phyloP scores from a whole-genome alignment of 1,140 invertebrate species.

The Oncopeltus fasciatus region DNA sequence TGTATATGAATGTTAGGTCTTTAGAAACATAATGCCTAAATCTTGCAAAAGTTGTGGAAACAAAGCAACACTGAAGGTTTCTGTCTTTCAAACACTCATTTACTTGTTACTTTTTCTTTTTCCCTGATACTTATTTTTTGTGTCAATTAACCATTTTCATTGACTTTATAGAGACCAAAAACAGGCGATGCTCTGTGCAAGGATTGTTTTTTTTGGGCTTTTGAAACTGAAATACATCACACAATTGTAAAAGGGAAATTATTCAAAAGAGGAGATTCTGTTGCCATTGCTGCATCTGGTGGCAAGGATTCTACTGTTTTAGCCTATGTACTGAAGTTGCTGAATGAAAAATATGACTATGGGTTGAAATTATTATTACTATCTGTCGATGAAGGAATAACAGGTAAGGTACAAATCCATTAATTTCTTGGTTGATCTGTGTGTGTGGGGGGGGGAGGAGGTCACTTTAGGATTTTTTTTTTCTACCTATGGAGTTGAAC shows the following conservation, averaged over 20 bases:
- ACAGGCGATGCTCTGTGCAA: conserved; percentile 86
- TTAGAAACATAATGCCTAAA: too few species aligned
- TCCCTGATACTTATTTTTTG: too few species aligned
- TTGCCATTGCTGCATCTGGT: conserved; percentile 92
- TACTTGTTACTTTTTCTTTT: too few species aligned
- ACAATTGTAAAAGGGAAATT: conserved; percentile 77
- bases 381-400: conserved; percentile 98
- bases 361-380: conserved; percentile 80
- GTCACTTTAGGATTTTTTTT: too few species aligned
- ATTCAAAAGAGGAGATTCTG: conserved; percentile 72
- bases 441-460: too few species aligned
- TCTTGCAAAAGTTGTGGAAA: too few species aligned
- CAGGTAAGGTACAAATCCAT: conserved; percentile 44
- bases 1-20: too few species aligned
- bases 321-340: conserved; percentile 74
- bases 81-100: too few species aligned
- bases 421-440: too few species aligned
- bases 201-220: conserved; percentile 85
- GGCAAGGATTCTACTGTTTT: conserved; percentile 99
- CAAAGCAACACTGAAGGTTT: too few species aligned
- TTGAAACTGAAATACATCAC: conserved; percentile 92
- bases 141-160: too few species aligned
- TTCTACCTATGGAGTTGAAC: too few species aligned
- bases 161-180: conserved; percentile 68
- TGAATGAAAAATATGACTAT: conserved; percentile 88